A percentile compares a stretch with the other conserved stretches of the same genome.
phyloP scores from a whole-genome alignment of 2,113 vertebrate genomes.

The Leucopternis melanops region DNA sequence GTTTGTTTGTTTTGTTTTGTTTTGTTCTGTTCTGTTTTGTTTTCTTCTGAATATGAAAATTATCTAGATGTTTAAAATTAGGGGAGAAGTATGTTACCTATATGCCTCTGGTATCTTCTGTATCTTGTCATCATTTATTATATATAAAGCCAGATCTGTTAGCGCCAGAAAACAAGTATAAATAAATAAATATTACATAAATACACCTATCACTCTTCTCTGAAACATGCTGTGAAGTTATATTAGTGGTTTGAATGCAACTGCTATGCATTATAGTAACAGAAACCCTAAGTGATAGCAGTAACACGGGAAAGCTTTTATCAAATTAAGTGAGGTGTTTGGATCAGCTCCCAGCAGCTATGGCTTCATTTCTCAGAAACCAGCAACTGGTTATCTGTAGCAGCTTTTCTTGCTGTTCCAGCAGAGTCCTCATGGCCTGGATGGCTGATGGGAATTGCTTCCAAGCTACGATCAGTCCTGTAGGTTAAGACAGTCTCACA shows the following conservation, averaged over 20 bases:
- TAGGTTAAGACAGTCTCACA: background rate
- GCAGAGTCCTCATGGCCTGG: background rate
- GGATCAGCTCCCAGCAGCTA: background rate
- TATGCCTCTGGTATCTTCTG: background rate
- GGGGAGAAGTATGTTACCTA: background rate
- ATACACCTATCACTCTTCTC: background rate
- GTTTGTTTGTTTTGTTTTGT: no score
- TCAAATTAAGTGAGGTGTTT: constrained; percentile 10
- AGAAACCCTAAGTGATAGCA: constrained; percentile 12
- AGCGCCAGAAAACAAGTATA: background rate
- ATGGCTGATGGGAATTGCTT: background rate
- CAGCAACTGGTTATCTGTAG: background rate
- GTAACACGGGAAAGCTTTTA: constrained; percentile 32
- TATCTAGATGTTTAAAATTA: background rate
- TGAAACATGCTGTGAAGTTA: background rate
- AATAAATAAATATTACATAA: background rate
- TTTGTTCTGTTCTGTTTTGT: no score
- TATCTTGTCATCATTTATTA: background rate
- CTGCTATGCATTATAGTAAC: background rate
- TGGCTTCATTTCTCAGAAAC: background rate
- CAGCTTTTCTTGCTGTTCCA: background rate
- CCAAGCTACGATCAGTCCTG: background rate
- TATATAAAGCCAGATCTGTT: background rate
- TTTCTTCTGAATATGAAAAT: background rate
- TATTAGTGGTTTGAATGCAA: background rate